Base-by-base conservation (phyloP, 2,888 invertebrate genomes). In the Ptychoptera contaminata region DNA sequence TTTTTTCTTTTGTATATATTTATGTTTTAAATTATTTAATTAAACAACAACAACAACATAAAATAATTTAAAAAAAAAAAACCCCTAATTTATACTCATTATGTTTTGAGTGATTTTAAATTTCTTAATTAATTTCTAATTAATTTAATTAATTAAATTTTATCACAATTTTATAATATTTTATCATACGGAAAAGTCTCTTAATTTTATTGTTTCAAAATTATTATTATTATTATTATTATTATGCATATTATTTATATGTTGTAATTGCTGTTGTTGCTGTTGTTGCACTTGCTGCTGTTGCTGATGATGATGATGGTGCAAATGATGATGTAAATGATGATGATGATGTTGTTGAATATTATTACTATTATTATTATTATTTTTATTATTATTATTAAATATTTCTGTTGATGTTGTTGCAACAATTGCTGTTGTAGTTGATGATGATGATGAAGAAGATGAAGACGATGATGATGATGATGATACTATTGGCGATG, bases 261-360 rank as follows among this genome's bases (percentile, higher is more conserved):
- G 37, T 50, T 50, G 48, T 46, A 48, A 44, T 47, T 45, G 35
- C 15, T 46, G 23, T 43, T 35, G 47, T 71, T 69, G 57, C 70
- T 67, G 63, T 71, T 67, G 61, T 69, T 66, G 56, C 71, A 67
- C 54, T 71, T 68, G 61, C 71, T 67, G 66, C 71, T 70, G 58
- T 69, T 70, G 43, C 68, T 72, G 50, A 69, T 70, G 56, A 69
- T 70, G 55, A 67, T 70, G 44, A 68, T 55, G 50, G 67, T 70
- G 65, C 68, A 70, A 65, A 68, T 69, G 53, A 69, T 67, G 50
- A 71, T 61, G 60, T 65, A 56, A 56, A 43, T 55, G 48, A 14
- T 55, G 55, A 50, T 61, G 59, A 11, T 53, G 50, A 47, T 55
- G 55, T 46, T 53, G 54, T 12, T 51, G 46, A 46, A 45, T 51